Evolutionary conservation across 2,888 invertebrate species (phyloP), one percentile per base, ranked within the genome.

Genomic region (Leptothorax acervorum): DNA sequence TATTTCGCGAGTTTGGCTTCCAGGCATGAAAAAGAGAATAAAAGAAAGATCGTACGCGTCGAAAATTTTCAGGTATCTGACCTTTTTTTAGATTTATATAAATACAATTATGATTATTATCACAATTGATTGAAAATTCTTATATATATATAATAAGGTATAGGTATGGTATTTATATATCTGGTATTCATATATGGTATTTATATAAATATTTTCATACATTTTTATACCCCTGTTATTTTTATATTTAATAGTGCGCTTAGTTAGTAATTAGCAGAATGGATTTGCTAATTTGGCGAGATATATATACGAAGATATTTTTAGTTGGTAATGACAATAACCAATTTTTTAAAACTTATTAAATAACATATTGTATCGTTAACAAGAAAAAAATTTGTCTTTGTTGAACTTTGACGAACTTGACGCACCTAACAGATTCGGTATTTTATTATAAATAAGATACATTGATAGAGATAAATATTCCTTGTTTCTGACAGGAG

Each of bases 1-100:
- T 84, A 85, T 88, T 90, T 91, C 86, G 87, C 88, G 85, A 84
- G 90, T 86, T 91, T 84, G 71, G 82, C 90, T 82, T 60, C 63
- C 83, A 66, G 86, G 85, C 74, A 89, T 84, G 4, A 87, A 84
- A 88, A 70, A 70, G 45, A 39, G 55, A 45, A 53, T 8, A 11
- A 66, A 48, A 53, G 2, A 31, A 60, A 60, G 31, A 71, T 31
- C 31, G 28, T 11, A 28, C 12, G 9, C 42, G n/a, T 23, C 48
- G 2, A 71, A 35, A 71, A 57, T 48, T 35, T 57, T 11, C 60
- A 15, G 23, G 23, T 11, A 78, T 57, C 5, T 45, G 5, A 51
- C 15, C 48, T 57, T 35, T 23, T 8, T 70, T 12, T 23, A 23
- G 8, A 57, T 70, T 57, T 15, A 35, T 15, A n/a, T 23, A 12